A percentile compares a stretch with the other conserved stretches of the same genome.
Evolutionary conservation across 2,797 vertebrate genomes (phyloP).

Genomic region (Remorina albescens): DNA sequence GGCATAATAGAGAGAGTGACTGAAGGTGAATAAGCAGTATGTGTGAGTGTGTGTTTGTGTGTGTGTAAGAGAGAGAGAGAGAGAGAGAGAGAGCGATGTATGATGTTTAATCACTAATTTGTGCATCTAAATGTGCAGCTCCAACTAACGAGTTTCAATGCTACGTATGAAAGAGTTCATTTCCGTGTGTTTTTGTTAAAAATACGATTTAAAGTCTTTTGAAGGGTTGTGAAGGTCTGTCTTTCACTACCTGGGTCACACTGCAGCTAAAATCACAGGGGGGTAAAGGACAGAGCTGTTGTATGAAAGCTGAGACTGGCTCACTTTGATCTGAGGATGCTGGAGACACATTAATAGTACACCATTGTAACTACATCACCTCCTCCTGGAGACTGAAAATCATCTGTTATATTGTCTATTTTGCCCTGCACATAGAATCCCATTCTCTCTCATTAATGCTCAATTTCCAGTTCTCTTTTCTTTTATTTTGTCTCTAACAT

Average conservation of each 20-base stretch:
- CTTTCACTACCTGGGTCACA: constrained; percentile 33
- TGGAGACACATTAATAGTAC: constrained; percentile 27
- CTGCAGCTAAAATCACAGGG: constrained; percentile 36
- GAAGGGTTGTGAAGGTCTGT: constrained; percentile 2
- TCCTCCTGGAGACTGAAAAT: not conserved
- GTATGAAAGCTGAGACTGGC: constrained; percentile 29
- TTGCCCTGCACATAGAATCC: not conserved
- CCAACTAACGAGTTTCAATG: not conserved
- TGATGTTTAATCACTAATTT: not conserved
- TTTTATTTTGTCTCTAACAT: not conserved
- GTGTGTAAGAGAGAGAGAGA: not conserved
- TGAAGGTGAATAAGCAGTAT: constrained; percentile 1
- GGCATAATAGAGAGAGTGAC: not conserved
- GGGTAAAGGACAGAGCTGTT: not conserved
- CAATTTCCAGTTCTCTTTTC: not conserved
- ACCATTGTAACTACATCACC: not conserved
- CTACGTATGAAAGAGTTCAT: not conserved
- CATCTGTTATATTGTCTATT: not conserved
- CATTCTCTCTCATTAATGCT: not conserved
- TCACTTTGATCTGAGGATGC: constrained; percentile 36
- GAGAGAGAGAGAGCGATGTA: not conserved
- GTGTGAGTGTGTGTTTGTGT: not conserved
- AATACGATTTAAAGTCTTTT: constrained; percentile 3
- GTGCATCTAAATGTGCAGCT: not conserved
- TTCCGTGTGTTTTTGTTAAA: not conserved